Conservation (phyloP, 1,140 invertebrate species). For the Drosophila ironensis region DNA sequence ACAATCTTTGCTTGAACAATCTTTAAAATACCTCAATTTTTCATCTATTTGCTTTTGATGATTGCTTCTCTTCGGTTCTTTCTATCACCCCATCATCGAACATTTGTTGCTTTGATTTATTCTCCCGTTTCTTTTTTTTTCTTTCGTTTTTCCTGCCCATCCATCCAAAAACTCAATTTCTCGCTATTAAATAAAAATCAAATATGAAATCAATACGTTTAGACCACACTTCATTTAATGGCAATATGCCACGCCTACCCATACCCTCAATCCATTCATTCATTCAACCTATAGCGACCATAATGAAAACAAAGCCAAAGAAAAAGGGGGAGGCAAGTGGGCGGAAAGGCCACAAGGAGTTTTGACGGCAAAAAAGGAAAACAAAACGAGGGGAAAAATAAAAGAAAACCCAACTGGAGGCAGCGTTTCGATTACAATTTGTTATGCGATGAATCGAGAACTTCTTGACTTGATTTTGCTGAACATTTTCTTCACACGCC, state of each 20-base stretch:
- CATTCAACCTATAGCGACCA: constrained; percentile 47
- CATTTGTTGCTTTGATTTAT: constrained; percentile 15
- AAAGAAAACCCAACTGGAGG: background rate
- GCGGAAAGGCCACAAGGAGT: constrained; percentile 13
- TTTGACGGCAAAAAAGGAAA: background rate
- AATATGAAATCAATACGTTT: constrained; percentile 70
- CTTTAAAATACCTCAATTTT: constrained; percentile 1
- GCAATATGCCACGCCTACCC: constrained; percentile 31
- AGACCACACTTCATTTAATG: constrained; percentile 52
- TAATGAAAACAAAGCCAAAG: constrained; percentile 52
- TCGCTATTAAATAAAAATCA: constrained; percentile 67
- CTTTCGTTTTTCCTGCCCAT: constrained; percentile 31
- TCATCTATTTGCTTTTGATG: constrained; percentile 19
- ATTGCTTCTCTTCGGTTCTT: background rate
- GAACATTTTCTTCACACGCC: too few species aligned
- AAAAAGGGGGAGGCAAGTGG: constrained; percentile 7
- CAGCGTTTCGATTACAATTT: constrained; percentile 42
- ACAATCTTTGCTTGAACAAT: background rate
- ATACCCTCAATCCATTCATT: constrained; percentile 1
- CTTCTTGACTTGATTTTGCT: background rate
- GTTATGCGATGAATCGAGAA: constrained; percentile 4
- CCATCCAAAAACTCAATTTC: constrained; percentile 57
- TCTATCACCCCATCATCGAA: background rate
- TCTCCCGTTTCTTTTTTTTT: background rate
- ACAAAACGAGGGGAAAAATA: background rate